These are phyloP conservation scores for Zaprionus vittiger DNA, from an alignment of 1,140 invertebrate species.

Conservation along the genomic window DNA sequence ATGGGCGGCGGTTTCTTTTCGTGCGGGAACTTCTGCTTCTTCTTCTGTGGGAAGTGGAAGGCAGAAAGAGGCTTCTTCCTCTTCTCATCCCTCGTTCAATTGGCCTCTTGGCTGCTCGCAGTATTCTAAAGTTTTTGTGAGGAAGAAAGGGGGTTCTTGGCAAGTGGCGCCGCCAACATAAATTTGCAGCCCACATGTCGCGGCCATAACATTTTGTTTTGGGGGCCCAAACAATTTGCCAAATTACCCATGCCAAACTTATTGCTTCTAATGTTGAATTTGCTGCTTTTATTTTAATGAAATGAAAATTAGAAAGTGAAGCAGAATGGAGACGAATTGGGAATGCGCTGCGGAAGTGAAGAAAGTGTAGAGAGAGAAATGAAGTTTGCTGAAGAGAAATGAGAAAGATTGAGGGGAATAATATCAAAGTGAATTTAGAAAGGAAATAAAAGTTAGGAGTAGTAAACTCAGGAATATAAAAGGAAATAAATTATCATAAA, in stretches of 20 bases:
- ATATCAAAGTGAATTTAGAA: too few species aligned
- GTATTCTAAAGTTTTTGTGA: slow-evolving; percentile 19
- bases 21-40: neutral
- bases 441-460: too few species aligned
- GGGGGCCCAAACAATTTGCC: slow-evolving; percentile 61
- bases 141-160: neutral
- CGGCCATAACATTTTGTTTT: slow-evolving; percentile 66
- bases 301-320: slow-evolving; percentile 23
- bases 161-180: slow-evolving; percentile 40
- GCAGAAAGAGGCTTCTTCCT: neutral
- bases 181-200: slow-evolving; percentile 62
- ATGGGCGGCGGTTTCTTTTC: slow-evolving; percentile 63
- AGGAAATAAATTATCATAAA: too few species aligned
- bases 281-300: slow-evolving; percentile 62
- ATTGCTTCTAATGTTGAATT: slow-evolving; percentile 26
- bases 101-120: slow-evolving; percentile 35
- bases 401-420: too few species aligned
- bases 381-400: too few species aligned
- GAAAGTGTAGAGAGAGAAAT: too few species aligned
- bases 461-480: too few species aligned
- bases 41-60: neutral
- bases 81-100: slow-evolving; percentile 46
- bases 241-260: slow-evolving; percentile 65
- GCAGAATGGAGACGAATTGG: slow-evolving; percentile 12
- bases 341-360: slow-evolving; percentile 30